Evolutionary conservation across 2,888 invertebrate genomes (phyloP), one percentile per base, ranked within the genome.

Genomic region (Archaeoteleia sp.): DNA sequence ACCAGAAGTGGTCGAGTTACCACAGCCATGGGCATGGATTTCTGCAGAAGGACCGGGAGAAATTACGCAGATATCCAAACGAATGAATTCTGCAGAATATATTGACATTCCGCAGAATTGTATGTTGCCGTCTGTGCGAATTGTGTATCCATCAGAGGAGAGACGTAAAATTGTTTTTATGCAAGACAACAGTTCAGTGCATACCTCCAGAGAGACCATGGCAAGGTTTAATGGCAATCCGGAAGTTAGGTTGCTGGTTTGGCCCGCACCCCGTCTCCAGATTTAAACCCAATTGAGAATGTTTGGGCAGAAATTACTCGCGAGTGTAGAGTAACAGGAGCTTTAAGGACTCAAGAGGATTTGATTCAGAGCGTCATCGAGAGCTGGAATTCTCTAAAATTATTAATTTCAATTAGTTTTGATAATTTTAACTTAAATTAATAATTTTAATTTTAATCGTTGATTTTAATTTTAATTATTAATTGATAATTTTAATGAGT

Each of bases 201-300:
- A 73, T 10, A 68, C 46, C 0, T 51, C 73, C 5, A 6, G 42
- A 1, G 23, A 51, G 6, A 54, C 66, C 0, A 29, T n/a, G 10
- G 17, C 53, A 2, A 73, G 74, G 72, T 71, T 70, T 14, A 34
- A 10, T 1, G 32, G 30, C 0, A 72, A 72, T 14, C 68, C 58
- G 1, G 66, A 68, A 15, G 29, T 74, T 0, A 10, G 37, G 1
- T 30, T 66, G 0, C 35, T 73, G 5, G 32, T 53, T 13, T 71
- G 63, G 54, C 72, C 75, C 1, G 45, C 72, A n/a, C n/a, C n/a
- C 60, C 70, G 6, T 72, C 69, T 1, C 62, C 72, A 2, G 73
- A 76, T 37, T 43, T 73, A 1, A 77, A 74, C 45, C 61, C n/a
- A n/a, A n/a, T n/a, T n/a, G n/a, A n/a, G n/a, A n/a, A n/a, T n/a